Base-by-base conservation (phyloP, 2,113 vertebrate species). In the Apistogramma diplotaenia region DNA sequence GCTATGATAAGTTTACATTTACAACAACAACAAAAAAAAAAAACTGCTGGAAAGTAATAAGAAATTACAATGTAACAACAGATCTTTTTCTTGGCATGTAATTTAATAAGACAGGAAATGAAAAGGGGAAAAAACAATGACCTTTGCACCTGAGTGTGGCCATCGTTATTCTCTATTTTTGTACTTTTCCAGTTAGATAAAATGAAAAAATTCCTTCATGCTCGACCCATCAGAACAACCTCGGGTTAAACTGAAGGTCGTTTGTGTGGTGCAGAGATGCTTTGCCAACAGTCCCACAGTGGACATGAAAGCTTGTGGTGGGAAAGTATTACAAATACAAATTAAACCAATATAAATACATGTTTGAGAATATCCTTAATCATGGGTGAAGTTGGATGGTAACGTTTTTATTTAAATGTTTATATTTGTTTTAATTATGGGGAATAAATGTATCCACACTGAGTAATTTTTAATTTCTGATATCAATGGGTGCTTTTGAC, bases 351-450 rank as follows among this genome's bases (percentile, higher is more conserved):
- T 2, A 27, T 27, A 46, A 43, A 67, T 0, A 27, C 62, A 67
- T 67, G 10, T 67, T 11, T 67, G 4, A 43, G 18, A 65, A 18
- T 27, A 0, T 21, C 0, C n/a, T 21, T 46, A 67, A 67, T 67
- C 21, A 1, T 0, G 0, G 43, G 35, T 43, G 3, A 18, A 6
- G 35, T 9, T 43, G 35, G 35, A 65, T 23, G 21, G 25, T 18
- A 18, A 43, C 21, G 16, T 43, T 65, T 43, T 37, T 1, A 25
- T 43, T 43, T 65, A 25, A 7, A 10, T 25, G 43, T 25, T 31
- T 18, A 65, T 11, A 18, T 65, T 43, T 65, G 0, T 19, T 8
- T 51, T 51, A 19, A 51, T 51, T 51, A 18, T 4, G 18, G 16
- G 7, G 8, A 51, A 19, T 3, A 43, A 43, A 43, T 65, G 16